These are phyloP conservation scores for Heliopora coerulea DNA, from an alignment of 92 coral and sea anemone species.

Conservation along the genomic window DNA sequence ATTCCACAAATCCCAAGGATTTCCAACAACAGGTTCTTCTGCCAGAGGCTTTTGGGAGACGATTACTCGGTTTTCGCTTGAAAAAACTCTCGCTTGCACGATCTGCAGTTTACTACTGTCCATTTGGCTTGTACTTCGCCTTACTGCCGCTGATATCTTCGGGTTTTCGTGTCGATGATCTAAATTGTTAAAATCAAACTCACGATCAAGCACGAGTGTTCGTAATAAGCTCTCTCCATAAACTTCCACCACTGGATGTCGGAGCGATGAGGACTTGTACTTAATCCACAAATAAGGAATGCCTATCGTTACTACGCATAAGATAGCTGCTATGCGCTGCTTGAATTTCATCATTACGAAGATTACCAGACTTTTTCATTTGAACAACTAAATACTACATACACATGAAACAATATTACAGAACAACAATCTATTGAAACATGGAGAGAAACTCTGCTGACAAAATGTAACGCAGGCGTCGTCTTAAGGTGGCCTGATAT, in stretches of 20 bases:
- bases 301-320: constrained; percentile 50
- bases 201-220: constrained; percentile 49
- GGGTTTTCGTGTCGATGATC: constrained; percentile 60
- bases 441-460: too few species aligned
- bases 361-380: not conserved
- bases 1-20: constrained; percentile 90
- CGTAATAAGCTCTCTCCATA: constrained; percentile 38
- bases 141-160: constrained; percentile 15
- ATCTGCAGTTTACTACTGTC: too few species aligned
- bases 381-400: not conserved
- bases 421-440: too few species aligned
- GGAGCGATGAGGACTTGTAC: constrained; percentile 35
- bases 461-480: too few species aligned
- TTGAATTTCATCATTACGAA: constrained; percentile 73
- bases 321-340: constrained; percentile 63
- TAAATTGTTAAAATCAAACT: constrained; percentile 63
- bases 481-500: too few species aligned
- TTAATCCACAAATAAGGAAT: constrained; percentile 77
- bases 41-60: not conserved
- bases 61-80: not conserved
- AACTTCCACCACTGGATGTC: constrained; percentile 48
- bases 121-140: not conserved
- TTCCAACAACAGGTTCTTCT: constrained; percentile 42
- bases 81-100: not conserved
- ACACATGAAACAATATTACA: too few species aligned